Base-by-base conservation (phyloP, 2,888 invertebrate species). In the Belgica antarctica region DNA sequence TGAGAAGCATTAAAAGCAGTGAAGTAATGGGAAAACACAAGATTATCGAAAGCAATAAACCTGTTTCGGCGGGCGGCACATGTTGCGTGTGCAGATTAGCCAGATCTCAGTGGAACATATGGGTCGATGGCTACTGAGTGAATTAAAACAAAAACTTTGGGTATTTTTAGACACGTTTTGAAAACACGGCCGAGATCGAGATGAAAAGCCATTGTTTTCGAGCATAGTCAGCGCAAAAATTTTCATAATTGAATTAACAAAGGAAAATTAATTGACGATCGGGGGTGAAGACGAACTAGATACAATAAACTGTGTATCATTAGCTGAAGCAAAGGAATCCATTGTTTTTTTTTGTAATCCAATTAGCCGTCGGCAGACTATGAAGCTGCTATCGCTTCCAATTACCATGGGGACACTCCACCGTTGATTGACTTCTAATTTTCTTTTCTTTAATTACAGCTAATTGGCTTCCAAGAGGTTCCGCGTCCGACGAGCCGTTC, bases 381-480 rank as follows among this genome's bases (percentile, higher is more conserved):
- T 24, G 25, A 57, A 7, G 8, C 15, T 59, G 61, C 61, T 12
- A 62, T 34, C n/a, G n/a, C n/a, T n/a, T n/a, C 15, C 62, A 62
- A 31, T 62, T 61, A 25, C 5, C 8, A 62, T 19, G 19, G 17
- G 10, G 62, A 62, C 27, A 25, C 15, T 34, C 22, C 15, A 41
- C 59, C 70, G 31, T 15, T 62, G 2, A 62, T 34, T 62, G 34
- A 62, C 72, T 71, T 72, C 72, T 24, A 41, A 62, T 71, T 62
- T 70, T 70, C 72, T 73, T 74, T 75, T 74, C 73, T 76, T 79
- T 79, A 80, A 76, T 89, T 90, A 65, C 89, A 99, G 98, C 96
- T 95, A 81, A 97, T 99, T 79, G 98, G 98, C 74, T 95, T 94
- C 73, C 86, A 98, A 88, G 97, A 97, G 81, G 96, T 99, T 75